Evolutionary conservation across 2,888 invertebrate genomes (phyloP).

Genomic region (Sinelater perroti): DNA sequence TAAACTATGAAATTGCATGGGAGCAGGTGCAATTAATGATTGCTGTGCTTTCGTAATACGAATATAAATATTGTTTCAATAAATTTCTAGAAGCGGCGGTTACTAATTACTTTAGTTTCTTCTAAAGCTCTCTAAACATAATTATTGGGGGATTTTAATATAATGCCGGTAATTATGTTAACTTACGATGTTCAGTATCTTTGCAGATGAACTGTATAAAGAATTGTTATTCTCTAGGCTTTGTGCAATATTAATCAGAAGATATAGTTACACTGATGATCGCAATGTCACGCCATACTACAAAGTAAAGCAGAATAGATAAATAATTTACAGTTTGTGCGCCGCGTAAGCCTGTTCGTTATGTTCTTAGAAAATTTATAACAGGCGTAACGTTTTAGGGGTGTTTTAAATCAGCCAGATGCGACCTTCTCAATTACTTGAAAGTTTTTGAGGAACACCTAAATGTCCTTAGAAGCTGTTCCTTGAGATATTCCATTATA

Average conservation of each 20-base stretch:
- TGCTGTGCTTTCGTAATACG: slow-evolving; percentile 29
- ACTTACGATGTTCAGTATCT: neutral
- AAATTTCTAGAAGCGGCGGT: slow-evolving; percentile 23
- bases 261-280: too few relatives aligned
- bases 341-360: slow-evolving; percentile 16
- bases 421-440: slow-evolving; percentile 16
- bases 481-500: too few relatives aligned
- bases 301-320: slow-evolving; percentile 1
- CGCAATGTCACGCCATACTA: too few relatives aligned
- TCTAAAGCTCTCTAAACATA: slow-evolving; percentile 16
- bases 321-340: slow-evolving; percentile 13
- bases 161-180: neutral
- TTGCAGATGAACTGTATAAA: slow-evolving; percentile 1
- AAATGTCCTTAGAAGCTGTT: too few relatives aligned
- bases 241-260: too few relatives aligned
- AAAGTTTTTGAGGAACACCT: slow-evolving; percentile 5
- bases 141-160: slow-evolving; percentile 4
- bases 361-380: slow-evolving; percentile 21
- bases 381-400: slow-evolving; percentile 22
- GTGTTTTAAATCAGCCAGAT: slow-evolving; percentile 24
- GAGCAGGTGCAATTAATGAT: slow-evolving; percentile 34
- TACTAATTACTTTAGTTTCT: slow-evolving; percentile 26
- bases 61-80: slow-evolving; percentile 35
- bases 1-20: slow-evolving; percentile 25
- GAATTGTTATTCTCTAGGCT: slow-evolving; percentile 1